Evolutionary conservation across 2,888 invertebrate genomes (phyloP).

Genomic region (Blastobasis lacticolella): DNA sequence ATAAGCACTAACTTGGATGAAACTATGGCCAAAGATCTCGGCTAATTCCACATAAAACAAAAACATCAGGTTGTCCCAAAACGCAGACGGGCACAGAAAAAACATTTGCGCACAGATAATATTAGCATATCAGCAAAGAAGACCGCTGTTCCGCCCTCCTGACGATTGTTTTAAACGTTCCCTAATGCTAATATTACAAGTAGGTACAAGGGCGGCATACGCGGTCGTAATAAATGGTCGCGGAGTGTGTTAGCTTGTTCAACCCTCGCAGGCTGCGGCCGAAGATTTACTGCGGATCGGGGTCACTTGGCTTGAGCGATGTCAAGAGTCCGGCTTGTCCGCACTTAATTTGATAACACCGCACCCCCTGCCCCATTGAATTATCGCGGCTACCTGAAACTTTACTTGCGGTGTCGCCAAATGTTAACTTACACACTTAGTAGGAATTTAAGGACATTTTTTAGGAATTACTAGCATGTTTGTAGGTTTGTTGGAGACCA

Average conservation of each 20-base stretch:
- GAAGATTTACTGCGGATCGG: constrained; percentile 71
- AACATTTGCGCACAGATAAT: no score
- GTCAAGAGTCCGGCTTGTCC: constrained; percentile 58
- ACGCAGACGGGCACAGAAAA: no score
- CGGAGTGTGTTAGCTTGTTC: constrained; percentile 56
- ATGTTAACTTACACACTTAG: background rate
- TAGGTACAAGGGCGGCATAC: background rate
- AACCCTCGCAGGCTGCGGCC: constrained; percentile 29
- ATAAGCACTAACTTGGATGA: no score
- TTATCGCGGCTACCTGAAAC: constrained; percentile 5
- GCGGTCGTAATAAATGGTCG: constrained; percentile 62
- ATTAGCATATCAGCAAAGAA: no score
- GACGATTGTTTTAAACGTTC: no score
- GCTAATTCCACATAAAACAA: no score
- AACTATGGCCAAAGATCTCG: no score
- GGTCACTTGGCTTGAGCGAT: constrained; percentile 68
- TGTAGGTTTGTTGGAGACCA: no score
- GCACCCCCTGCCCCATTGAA: constrained; percentile 37
- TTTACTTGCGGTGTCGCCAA: background rate
- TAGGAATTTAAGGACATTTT: no score
- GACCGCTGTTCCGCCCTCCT: no score
- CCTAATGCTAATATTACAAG: background rate
- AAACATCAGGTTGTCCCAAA: no score
- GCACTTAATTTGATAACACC: constrained; percentile 54
- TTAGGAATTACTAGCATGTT: no score